Evolutionary conservation across 2,797 vertebrate species (phyloP).

Genomic region (Pteropus rufus): DNA sequence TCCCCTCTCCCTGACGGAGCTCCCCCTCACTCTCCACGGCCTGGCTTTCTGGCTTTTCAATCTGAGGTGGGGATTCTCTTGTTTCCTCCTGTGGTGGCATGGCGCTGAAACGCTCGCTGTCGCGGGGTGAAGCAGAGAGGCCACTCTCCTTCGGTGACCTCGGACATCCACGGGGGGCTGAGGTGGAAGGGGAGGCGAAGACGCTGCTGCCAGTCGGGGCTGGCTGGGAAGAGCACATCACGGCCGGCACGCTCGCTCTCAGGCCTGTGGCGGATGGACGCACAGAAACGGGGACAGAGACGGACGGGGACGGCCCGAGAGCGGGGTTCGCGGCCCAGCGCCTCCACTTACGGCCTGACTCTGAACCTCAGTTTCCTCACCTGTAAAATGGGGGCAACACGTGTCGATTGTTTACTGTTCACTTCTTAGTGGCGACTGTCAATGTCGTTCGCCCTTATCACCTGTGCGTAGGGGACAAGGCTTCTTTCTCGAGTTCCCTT

Average conservation of each 20-base stretch:
- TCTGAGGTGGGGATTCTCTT: background rate
- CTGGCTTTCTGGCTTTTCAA: background rate
- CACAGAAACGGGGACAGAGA: background rate
- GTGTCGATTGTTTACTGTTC: background rate
- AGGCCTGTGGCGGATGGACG: accelerated
- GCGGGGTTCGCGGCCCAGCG: accelerated
- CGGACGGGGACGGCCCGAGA: background rate
- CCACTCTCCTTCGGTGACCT: background rate
- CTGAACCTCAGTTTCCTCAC: background rate
- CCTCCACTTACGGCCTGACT: background rate
- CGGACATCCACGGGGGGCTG: background rate
- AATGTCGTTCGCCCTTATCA: background rate
- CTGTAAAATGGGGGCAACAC: background rate
- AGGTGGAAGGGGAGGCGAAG: no score
- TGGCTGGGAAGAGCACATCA: accelerated
- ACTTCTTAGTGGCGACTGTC: background rate
- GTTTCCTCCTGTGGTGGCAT: background rate
- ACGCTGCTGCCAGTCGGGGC: background rate
- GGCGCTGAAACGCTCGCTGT: background rate
- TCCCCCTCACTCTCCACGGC: background rate
- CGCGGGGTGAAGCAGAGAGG: background rate
- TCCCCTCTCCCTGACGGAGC: background rate
- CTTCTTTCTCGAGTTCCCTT: background rate
- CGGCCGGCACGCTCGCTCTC: background rate
- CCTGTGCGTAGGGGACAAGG: no score